phyloP scores from a whole-genome alignment of 2,113 vertebrate genomes.

The Ranitomeya variabilis region DNA sequence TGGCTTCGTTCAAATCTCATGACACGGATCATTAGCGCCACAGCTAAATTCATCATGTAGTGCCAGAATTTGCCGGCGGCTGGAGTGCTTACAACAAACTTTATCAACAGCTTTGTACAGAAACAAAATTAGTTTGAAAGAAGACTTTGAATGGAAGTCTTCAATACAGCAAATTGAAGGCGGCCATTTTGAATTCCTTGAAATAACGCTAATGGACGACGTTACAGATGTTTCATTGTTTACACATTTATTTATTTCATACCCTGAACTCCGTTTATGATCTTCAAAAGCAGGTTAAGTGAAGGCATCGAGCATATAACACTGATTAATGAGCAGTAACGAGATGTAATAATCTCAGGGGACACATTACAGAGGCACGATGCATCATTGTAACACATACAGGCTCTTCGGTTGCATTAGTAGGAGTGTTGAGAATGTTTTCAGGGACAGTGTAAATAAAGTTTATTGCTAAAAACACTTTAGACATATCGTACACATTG shows the following conservation, averaged over 20 bases:
- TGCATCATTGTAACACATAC: neutral
- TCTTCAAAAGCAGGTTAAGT: conserved; percentile 13
- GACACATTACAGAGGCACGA: neutral
- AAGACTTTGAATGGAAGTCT: neutral
- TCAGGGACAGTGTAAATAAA: neutral
- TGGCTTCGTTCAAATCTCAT: neutral
- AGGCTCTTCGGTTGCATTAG: neutral
- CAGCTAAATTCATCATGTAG: neutral
- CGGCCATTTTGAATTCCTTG: neutral
- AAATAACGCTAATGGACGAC: neutral
- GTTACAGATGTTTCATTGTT: neutral
- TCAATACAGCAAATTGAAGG: neutral
- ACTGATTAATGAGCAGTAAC: conserved; percentile 31
- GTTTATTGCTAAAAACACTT: neutral
- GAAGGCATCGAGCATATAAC: neutral
- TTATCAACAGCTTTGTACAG: neutral
- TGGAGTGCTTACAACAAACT: neutral
- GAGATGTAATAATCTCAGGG: neutral
- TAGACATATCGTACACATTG: neutral
- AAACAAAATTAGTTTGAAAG: neutral
- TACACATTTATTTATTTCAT: neutral
- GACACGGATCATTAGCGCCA: neutral
- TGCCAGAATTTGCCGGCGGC: neutral
- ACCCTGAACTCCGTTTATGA: neutral
- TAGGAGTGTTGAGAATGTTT: neutral